phyloP scores from a whole-genome alignment of 2,113 vertebrate genomes.

The Picathartes gymnocephalus region DNA sequence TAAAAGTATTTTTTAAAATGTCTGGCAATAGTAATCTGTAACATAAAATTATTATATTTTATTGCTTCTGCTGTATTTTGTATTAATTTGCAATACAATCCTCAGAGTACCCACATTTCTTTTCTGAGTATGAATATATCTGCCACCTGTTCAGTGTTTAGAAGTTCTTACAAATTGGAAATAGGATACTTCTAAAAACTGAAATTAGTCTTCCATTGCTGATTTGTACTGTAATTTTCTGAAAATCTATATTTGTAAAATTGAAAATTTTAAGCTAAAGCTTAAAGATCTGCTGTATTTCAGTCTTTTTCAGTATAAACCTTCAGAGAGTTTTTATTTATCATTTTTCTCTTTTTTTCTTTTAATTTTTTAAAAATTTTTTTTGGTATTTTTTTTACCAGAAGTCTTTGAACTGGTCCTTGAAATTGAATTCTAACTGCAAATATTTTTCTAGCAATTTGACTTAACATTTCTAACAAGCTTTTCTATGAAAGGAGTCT shows the following conservation, averaged over 20 bases:
- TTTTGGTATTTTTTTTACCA: neutral
- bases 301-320: neutral
- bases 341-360: neutral
- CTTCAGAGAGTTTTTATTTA: neutral
- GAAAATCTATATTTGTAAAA: neutral
- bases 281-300: neutral
- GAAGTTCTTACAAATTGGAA: neutral
- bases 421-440: neutral
- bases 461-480: neutral
- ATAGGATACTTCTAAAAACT: neutral
- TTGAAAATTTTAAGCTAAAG: neutral
- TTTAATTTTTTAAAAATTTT: neutral
- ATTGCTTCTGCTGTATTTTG: neutral
- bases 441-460: neutral
- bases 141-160: neutral
- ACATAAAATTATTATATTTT: neutral
- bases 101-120: neutral
- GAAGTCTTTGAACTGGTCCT: neutral
- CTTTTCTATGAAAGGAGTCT: neutral
- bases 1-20: neutral
- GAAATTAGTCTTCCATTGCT: neutral
- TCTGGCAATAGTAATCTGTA: neutral
- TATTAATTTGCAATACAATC: neutral
- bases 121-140: neutral
- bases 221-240: neutral